Evolutionary conservation across 2,797 vertebrate genomes (phyloP), one percentile per base, ranked within the genome.

Genomic region (Micrastur ruficollis): DNA sequence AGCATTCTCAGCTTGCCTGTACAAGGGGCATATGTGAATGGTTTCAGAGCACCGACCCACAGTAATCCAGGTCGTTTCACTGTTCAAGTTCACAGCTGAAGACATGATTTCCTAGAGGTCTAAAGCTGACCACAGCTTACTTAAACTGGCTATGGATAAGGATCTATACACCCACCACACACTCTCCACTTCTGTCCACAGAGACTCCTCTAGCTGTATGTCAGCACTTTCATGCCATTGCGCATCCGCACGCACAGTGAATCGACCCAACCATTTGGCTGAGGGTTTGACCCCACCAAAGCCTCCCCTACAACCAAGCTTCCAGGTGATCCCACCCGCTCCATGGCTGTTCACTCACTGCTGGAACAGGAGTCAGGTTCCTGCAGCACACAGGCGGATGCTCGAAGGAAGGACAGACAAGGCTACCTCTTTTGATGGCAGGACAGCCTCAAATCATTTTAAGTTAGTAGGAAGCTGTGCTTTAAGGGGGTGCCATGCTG

Each of bases 11-110:
- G 31, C 14, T 70, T 32, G 27, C 58, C 23, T 9, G n/a, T 7
- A 47, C 15, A 31, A 11, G 8, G 14, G 9, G 4, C 32, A 25
- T 0, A 4, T 0, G 9, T 3, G n/a, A 32, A 38, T 21, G 17
- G 36, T 40, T 62, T 84, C 62, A 53, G 49, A 4, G n/a, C 53
- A 31, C 50, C 31, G 36, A 83, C 2, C 19, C 47, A 44, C 19
- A 63, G 56, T 1, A 59, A n/a, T 6, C 6, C 74, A 8, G 2
- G 1, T 29, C 26, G 81, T 42, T n/a, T 55, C 3, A 1, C 40
- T 20, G 19, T 22, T 78, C 10, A 19, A 11, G 42, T 9, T 74
- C 73, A 50, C 11, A 59, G 74, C 42, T 70, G 32, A 89, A 42
- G 22, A 46, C n/a, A 50, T 11, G 8, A 65, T 25, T 50, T 76